Base-by-base conservation (phyloP, 2,888 invertebrate genomes). In the Nomada fabriciana region DNA sequence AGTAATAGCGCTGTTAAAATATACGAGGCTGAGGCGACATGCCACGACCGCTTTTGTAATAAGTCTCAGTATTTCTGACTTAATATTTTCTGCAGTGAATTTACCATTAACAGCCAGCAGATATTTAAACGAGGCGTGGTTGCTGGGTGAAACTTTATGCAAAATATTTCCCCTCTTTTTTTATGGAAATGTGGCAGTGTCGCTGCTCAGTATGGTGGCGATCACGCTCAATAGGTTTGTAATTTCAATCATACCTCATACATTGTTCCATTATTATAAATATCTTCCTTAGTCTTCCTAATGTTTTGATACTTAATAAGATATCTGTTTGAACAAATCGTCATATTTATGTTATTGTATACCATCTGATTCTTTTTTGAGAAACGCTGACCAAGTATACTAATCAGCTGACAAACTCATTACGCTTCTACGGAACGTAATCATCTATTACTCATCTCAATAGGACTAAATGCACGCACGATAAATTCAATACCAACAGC, bases 11-110 rank as follows among this genome's bases (percentile, higher is more conserved):
- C 94, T 98, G 78, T 94, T 97, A 55, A 96, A 96, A 94, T 97
- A 97, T 91, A 96, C 96, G 7, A 97, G 97, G 94, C 95, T 98
- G 70, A 95, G 97, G 43, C 95, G 96, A 15, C 97, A 98, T 94
- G 98, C 98, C 70, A 98, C 98, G 1, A 98, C 98, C 4, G 97
- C 97, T 89, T 98, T 98, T 94, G 97, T 98, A 50, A 95, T 98
- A 83, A 98, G 98, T 18, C 95, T 98, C 63, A 97, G 98, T 94
- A 95, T 97, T 90, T 98, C 98, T 1, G 98, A 98, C 94, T 95
- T 98, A 72, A 95, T 98, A 78, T 98, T 98, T 94, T 97, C 97
- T 93, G 95, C 96, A 81, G 96, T 98, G 89, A 98, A 97, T 94
- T 95, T 98, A 91, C 98, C 98, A 0, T 94, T 98, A 82, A 98